Percentiles rank a stretch among this genome's conserved stretches.
phyloP scores from a whole-genome alignment of 2,888 invertebrate species.

The Phengaris alcon region DNA sequence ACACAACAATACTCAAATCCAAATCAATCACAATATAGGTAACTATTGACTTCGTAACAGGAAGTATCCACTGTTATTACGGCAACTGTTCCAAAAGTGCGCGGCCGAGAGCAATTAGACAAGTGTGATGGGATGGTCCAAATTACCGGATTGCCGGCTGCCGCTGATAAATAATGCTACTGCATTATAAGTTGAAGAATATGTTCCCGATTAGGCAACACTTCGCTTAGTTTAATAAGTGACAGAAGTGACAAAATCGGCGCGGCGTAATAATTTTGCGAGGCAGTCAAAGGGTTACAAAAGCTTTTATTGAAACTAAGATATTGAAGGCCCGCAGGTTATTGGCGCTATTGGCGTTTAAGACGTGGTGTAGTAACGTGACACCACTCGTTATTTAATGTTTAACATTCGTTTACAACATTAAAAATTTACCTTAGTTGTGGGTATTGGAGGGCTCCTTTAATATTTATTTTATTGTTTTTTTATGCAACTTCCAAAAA shows the following conservation, averaged over 20 bases:
- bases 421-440: no score
- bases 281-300: not conserved
- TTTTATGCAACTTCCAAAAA: no score
- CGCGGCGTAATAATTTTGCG: not conserved
- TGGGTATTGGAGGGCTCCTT: no score
- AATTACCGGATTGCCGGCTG: not conserved
- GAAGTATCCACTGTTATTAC: slow-evolving; percentile 75
- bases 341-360: no score
- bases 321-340: no score
- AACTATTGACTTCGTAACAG: slow-evolving; percentile 48
- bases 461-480: no score
- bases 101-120: slow-evolving; percentile 66
- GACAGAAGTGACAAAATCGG: not conserved
- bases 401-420: no score
- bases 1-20: not conserved
- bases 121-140: slow-evolving; percentile 55
- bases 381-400: no score
- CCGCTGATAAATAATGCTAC: not conserved
- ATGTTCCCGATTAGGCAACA: not conserved
- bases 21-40: not conserved
- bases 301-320: not conserved
- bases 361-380: no score
- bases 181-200: slow-evolving; percentile 8
- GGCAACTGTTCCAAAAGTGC: slow-evolving; percentile 70
- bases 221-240: not conserved